Evolutionary conservation across 2,797 vertebrate genomes (phyloP), one percentile per base, ranked within the genome.

Genomic region (Mareca strepera): DNA sequence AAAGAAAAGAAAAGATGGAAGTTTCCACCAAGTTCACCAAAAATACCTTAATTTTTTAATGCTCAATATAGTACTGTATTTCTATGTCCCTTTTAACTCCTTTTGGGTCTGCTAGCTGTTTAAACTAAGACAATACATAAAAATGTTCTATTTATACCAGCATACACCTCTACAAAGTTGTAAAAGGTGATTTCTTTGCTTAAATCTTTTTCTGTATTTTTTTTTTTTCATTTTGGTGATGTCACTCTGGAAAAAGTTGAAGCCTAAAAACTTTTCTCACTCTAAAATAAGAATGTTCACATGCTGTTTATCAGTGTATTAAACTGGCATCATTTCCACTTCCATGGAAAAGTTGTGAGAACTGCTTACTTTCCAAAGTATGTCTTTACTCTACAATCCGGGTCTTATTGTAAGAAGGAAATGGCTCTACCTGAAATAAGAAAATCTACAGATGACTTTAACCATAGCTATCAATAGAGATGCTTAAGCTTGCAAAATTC

Each of bases 301-400:
- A 2, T 72, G 28, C 41, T 78, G 41, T 82, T 91, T 79, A 88
- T 89, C 69, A 62, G 9, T 63, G 33, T 78, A 90, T 86, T 92
- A 90, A 80, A 64, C 18, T 39, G 50, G 22, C 55, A 78, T 88
- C 0, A 59, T 76, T 95, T 93, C 58, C 52, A 82, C 53, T 81
- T 90, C 86, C 41, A 72, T 69, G 83, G 66, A 88, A 83, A 88
- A 76, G 55, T 64, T 88, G 88, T 86, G 83, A 82, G 86, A n/a
- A 39, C n/a, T 6, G 3, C 81, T 91, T 58, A 82, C 18, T 93
- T 91, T 88, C 69, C 72, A 53, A 72, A 77, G 29, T 0, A 0
- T 75, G 39, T 22, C 21, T 64, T 89, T 58, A 41, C 31, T 58
- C 25, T 35, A 56, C 73, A 23, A 81, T 66, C 29, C 74, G 86